A percentile compares a stretch with the other conserved stretches of the same genome.
Conservation (phyloP, 1,140 invertebrate genomes). For the Drosophila micromelanica region DNA sequence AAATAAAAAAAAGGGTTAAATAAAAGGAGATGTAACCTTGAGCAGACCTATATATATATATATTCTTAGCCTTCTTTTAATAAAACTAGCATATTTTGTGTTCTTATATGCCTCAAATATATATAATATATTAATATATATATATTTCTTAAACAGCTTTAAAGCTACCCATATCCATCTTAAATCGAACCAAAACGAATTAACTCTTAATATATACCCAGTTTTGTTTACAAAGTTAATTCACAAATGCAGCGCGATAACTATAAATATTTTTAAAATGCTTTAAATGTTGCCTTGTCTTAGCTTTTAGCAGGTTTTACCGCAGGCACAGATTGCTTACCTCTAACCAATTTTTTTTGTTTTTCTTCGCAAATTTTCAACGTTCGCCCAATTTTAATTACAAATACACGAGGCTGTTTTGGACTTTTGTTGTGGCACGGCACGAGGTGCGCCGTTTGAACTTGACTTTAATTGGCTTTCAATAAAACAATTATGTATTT, state of each 20-base stretch:
- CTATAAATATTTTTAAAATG: neutral
- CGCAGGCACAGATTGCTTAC: constrained; percentile 31
- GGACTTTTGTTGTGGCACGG: constrained; percentile 37
- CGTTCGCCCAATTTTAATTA: constrained; percentile 73
- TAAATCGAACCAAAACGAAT: neutral
- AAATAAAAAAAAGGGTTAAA: too few relatives aligned
- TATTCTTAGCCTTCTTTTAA: too few relatives aligned
- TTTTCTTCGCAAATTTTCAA: constrained; percentile 61
- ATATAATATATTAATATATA: too few relatives aligned
- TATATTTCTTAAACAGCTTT: neutral
- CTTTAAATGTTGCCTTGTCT: constrained; percentile 10
- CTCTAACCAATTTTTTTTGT: constrained; percentile 10
- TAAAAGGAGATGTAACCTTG: too few relatives aligned
- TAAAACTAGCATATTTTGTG: too few relatives aligned
- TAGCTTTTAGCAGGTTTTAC: constrained; percentile 35
- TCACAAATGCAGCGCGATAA: constrained; percentile 1
- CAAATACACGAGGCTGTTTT: constrained; percentile 39
- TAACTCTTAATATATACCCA: neutral
- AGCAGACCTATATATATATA: too few relatives aligned
- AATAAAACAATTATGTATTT: constrained; percentile 67
- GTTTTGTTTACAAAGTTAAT: constrained; percentile 6
- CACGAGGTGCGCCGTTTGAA: constrained; percentile 72
- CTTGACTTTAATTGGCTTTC: constrained; percentile 80
- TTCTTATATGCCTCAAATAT: too few relatives aligned
- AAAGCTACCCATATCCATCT: neutral